Evolutionary conservation across 53 echinoderm and acorn worm species (phyloP), one percentile per base, ranked within the genome.

Genomic region (Astropecten irregularis): DNA sequence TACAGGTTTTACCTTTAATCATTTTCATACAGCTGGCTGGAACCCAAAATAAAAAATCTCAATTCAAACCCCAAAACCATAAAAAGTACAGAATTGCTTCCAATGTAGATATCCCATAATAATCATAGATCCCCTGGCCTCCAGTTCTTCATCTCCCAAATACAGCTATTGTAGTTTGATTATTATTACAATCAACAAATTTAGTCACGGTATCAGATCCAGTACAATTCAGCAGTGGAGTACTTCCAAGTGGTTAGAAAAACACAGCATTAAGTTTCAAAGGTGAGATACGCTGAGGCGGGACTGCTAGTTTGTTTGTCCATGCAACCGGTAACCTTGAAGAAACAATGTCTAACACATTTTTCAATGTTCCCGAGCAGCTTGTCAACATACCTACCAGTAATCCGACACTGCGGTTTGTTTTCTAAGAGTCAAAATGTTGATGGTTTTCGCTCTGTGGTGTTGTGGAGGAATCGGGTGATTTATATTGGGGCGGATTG

Each of bases 181-280:
- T 72, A 72, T 72, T 72, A 16, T 72, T 72, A 72, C 54, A 72
- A 72, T 52, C 54, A 74, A 57, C 40, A 74, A 56, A 37, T 54
- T 16, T 13, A 10, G 15, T 4, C 9, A 16, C 21, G 35, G 55
- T 27, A 55, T 16, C 22, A 39, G 15, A n/a, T 3, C 4, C 15
- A 42, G 10, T 14, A 10, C 14, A 29, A 68, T 47, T 46, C 68
- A 74, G 56, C 26, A 55, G 35, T n/a, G 33, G 11, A 74, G 27
- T 34, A 26, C n/a, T 74, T 74, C 55, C 74, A 74, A 74, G 74
- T 74, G 74, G 74, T 40, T 74, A 74, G 23, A 55, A 74, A 74
- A 74, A 74, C 74, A 74, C 0, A 23, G 54, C 38, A 55, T 74
- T 36, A 37, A 39, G 40, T 74, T 74, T 56, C 74, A 74, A 74